A percentile compares a stretch with the other conserved stretches of the same genome.
phyloP scores from a whole-genome alignment of 2,888 invertebrate genomes.

The Macaria notata region DNA sequence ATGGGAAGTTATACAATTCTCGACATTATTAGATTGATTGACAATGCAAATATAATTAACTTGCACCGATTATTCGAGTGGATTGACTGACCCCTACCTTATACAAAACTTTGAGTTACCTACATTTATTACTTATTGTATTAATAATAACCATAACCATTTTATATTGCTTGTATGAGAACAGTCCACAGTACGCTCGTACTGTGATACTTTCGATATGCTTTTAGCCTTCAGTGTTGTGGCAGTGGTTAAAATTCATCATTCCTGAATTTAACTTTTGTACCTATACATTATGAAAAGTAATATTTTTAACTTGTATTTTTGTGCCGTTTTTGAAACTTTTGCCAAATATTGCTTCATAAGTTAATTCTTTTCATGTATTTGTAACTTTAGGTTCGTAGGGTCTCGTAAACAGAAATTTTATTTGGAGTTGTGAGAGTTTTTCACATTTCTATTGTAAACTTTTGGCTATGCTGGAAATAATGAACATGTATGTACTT shows the following conservation, averaged over 20 bases:
- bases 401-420: slow-evolving; percentile 29
- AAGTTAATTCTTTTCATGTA: slow-evolving; percentile 40
- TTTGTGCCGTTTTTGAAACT: slow-evolving; percentile 41
- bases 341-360: slow-evolving; percentile 53
- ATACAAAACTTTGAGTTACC: background rate
- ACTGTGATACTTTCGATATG: slow-evolving; percentile 14
- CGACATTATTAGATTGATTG: too few species aligned
- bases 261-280: slow-evolving; percentile 36
- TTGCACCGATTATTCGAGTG: background rate
- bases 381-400: slow-evolving; percentile 32
- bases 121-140: background rate
- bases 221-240: slow-evolving; percentile 25
- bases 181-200: background rate
- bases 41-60: too few species aligned
- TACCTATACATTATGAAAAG: slow-evolving; percentile 22
- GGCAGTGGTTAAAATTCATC: slow-evolving; percentile 33
- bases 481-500: slow-evolving; percentile 40
- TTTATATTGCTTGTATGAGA: slow-evolving; percentile 2
- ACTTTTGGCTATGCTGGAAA: slow-evolving; percentile 35
- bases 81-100: slow-evolving; percentile 1
- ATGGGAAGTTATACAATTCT: too few species aligned
- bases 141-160: background rate
- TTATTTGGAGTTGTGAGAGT: slow-evolving; percentile 16
- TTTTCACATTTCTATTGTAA: slow-evolving; percentile 22
- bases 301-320: slow-evolving; percentile 32